A percentile compares a stretch with the other conserved stretches of the same genome.
These are phyloP conservation scores for Choloepus didactylus DNA, from an alignment of 2,797 vertebrate species.

Conservation along the genomic window DNA sequence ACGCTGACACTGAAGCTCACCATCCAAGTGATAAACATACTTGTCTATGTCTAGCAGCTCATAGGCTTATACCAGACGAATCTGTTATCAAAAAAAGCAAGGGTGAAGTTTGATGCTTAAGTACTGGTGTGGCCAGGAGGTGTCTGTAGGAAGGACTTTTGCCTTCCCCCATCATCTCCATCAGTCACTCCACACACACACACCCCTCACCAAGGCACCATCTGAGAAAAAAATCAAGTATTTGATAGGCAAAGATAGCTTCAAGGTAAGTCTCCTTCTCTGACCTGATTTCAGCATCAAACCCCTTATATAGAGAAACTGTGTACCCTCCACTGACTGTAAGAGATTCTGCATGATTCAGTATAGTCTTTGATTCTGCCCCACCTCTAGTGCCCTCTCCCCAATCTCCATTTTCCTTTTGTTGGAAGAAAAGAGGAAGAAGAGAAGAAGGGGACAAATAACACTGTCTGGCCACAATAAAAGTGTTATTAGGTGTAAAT, in stretches of 20 bases:
- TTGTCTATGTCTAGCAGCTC: slow-evolving; percentile 65
- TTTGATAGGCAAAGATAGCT: neutral
- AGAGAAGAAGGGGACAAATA: neutral
- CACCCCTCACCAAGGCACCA: neutral
- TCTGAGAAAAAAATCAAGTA: neutral
- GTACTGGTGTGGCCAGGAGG: neutral
- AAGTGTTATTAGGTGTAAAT: neutral
- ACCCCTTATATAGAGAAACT: neutral
- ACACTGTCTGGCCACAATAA: neutral
- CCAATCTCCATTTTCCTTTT: neutral
- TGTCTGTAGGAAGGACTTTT: neutral
- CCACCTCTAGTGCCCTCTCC: neutral
- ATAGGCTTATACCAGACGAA: neutral
- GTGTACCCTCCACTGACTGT: neutral
- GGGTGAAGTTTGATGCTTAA: neutral
- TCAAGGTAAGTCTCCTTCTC: neutral
- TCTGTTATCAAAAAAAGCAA: neutral
- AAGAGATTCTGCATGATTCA: neutral
- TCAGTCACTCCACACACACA: neutral
- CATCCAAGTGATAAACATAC: neutral
- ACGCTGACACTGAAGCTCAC: neutral
- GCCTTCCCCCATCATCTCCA: neutral
- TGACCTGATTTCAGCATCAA: neutral
- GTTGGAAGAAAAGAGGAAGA: neutral
- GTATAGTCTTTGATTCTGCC: neutral